Percentiles rank a stretch among this genome's conserved stretches.
Evolutionary conservation across 2,113 vertebrate genomes (phyloP).

Genomic region (Canis aureus): DNA sequence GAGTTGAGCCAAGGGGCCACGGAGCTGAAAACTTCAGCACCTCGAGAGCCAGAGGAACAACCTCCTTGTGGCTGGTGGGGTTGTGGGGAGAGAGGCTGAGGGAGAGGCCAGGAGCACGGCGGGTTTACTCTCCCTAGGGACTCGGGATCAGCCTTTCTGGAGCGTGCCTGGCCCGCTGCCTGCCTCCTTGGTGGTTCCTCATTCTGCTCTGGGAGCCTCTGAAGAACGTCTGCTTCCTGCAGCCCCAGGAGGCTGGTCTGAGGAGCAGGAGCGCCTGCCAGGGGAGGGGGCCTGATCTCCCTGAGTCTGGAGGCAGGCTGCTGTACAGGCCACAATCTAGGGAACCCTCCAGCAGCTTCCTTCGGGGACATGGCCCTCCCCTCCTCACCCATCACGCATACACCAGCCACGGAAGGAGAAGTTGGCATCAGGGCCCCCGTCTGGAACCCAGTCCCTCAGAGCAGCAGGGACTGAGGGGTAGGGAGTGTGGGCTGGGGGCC

Average conservation of each 20-base stretch:
- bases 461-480: background rate
- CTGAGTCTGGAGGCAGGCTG: background rate
- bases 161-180: background rate
- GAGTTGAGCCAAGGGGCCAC: conserved; percentile 37
- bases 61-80: background rate
- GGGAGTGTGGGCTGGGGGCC: background rate
- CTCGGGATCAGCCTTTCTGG: background rate
- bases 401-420: background rate
- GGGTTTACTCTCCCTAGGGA: background rate
- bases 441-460: background rate
- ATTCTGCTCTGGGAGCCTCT: conserved; percentile 18
- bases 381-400: background rate
- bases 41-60: conserved; percentile 46
- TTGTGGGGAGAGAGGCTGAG: background rate
- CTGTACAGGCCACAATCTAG: background rate
- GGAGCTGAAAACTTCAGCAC: conserved; percentile 2
- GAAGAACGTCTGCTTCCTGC: background rate
- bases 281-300: background rate
- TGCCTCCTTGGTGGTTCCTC: background rate
- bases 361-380: background rate
- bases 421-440: background rate
- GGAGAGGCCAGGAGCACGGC: background rate
- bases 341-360: conserved; percentile 3
- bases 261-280: background rate
- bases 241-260: background rate